Evolutionary conservation across 2,888 invertebrate species (phyloP), one percentile per base, ranked within the genome.

Genomic region (Zeuzera pyrina): DNA sequence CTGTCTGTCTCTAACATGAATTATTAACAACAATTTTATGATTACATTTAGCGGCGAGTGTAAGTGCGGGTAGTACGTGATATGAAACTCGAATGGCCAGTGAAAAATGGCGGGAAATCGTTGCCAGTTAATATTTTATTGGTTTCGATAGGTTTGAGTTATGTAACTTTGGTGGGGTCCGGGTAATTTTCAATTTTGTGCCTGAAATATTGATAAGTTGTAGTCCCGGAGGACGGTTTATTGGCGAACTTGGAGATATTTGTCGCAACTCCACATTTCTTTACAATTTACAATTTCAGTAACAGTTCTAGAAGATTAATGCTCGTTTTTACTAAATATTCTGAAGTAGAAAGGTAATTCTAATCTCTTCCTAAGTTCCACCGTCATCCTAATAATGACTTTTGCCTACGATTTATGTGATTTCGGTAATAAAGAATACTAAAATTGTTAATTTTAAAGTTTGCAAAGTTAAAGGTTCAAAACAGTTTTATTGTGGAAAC

Each of bases 1-100:
- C 19, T 38, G 36, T 67, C 67, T 40, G 57, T 24, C 46, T 66
- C 66, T 36, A 34, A 39, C 64, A 49, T 81, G 79, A 79, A 81
- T 79, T 81, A 81, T 81, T 81, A 78, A 79, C 76, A 77, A 76
- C 81, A 77, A 78, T 78, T 79, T 79, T 81, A 81, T 78, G 81
- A 81, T 81, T 78, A 74, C 77, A 78, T 78, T 79, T 77, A 76
- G 68, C 69, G 65, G 57, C 57, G 68, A 70, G 70, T 69, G 61
- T 70, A 74, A 77, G 78, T 71, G 73, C 66, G 59, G 65, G 57
- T 34, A 43, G 45, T 49, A 79, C 81, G 81, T 81, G 81, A 71
- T 58, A 52, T 50, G 81, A 70, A 74, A 69, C 43, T 62, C 48
- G 64, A 73, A 62, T 66, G 65, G 59, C 60, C 65, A 50, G 65